Base-by-base conservation (phyloP, 2,113 vertebrate genomes). In the Arvicanthis niloticus region DNA sequence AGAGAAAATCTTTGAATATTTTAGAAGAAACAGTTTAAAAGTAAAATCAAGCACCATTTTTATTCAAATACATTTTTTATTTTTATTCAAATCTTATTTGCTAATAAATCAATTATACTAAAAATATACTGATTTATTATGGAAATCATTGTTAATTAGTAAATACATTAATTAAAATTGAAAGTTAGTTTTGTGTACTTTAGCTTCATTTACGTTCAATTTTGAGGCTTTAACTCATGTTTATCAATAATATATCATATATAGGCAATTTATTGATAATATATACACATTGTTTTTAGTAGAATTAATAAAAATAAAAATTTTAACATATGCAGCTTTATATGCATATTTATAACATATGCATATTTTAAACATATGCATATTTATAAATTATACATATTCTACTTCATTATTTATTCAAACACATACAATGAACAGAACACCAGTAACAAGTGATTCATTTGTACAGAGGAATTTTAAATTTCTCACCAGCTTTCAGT, bases 401-500 rank as follows among this genome's bases (percentile, higher is more conserved):
- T n/a, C 84, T 91, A 80, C 42, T 82, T 82, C n/a, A 73, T 89
- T 75, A 70, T 42, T 97, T 77, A 91, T 75, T 42, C 75, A 22
- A 73, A 92, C 42, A 56, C 17, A 65, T 53, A n/a, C 67, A 91
- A 68, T 78, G 13, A 78, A 45, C 51, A 81, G 34, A 94, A 60
- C 5, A 42, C 15, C 31, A 94, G 9, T 93, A 78, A 78, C 67
- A 70, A 95, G 62, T 86, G 56, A 90, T 75, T 91, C 56, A 89
- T 21, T 91, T 75, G 51, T 51, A 51, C 15, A 68, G 31, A 34
- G 12, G 31, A 68, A 68, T 68, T 68, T 88, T 96, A 94, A 94
- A 58, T 60, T n/a, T 80, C 68, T 95, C 65, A 85, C 82, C 93
- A 91, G 29, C 62, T 91, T 91, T 76, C 9, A 53, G 31, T 95